Evolutionary conservation across 2,888 invertebrate species (phyloP).

Genomic region (Xanthia icteritia): DNA sequence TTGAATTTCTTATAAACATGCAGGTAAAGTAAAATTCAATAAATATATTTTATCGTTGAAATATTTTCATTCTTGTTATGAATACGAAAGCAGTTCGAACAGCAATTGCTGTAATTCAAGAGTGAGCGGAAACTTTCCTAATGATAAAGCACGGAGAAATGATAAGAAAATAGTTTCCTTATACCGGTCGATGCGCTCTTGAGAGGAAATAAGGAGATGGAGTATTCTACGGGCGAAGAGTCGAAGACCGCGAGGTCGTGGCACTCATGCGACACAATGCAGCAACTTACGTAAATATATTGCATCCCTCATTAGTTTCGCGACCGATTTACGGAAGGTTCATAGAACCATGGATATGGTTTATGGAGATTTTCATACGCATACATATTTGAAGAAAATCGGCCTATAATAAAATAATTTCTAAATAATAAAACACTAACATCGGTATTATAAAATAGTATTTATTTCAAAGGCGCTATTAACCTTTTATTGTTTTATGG

Average conservation of each 20-base stretch:
- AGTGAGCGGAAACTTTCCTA: conserved; percentile 69
- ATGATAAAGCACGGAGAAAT: conserved; percentile 73
- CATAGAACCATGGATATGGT: neutral
- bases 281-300: conserved; percentile 13
- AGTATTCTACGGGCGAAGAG: conserved; percentile 59
- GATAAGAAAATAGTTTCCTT: conserved; percentile 78
- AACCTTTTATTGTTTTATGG: conserved; percentile 66
- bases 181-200: conserved; percentile 61
- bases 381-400: neutral
- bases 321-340: conserved; percentile 5
- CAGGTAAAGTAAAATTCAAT: conserved; percentile 66
- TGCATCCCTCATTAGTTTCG: conserved; percentile 42
- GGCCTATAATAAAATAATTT: neutral
- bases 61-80: conserved; percentile 67
- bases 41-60: conserved; percentile 58
- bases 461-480: conserved; percentile 8
- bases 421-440: neutral
- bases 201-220: conserved; percentile 64
- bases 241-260: conserved; percentile 64
- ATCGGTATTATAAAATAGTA: neutral
- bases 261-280: conserved; percentile 36
- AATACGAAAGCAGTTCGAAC: conserved; percentile 75
- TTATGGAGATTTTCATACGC: neutral
- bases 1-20: conserved; percentile 64
- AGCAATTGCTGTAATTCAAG: conserved; percentile 73